phyloP scores from a whole-genome alignment of 2,113 vertebrate genomes.

The Syngnathoides biaculeatus region DNA sequence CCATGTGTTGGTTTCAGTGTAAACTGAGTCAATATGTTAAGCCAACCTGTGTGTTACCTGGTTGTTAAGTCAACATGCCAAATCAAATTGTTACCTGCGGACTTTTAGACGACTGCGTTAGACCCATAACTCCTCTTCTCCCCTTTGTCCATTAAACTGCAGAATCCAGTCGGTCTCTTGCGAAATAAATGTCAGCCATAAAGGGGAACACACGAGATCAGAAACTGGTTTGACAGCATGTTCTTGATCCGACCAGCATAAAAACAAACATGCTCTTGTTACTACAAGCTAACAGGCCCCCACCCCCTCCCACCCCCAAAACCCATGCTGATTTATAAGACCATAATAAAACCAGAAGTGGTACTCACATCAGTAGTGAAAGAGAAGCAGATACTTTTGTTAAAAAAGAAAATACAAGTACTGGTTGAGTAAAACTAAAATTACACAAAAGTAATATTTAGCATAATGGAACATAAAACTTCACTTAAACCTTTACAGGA shows the following conservation, averaged over 20 bases:
- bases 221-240: constrained; percentile 11
- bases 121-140: constrained; percentile 42
- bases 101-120: constrained; percentile 2
- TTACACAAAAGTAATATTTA: too few relatives aligned
- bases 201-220: background rate
- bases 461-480: background rate
- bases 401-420: too few relatives aligned
- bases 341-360: background rate
- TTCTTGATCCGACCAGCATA: background rate
- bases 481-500: too few relatives aligned
- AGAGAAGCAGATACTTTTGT: too few relatives aligned
- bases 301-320: too few relatives aligned
- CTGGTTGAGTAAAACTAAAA: too few relatives aligned
- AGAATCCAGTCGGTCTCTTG: background rate
- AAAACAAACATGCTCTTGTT: background rate
- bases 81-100: constrained; percentile 43
- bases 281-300: background rate
- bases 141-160: background rate
- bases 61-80: background rate
- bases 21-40: background rate
- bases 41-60: background rate
- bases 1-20: background rate
- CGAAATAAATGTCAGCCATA: background rate
- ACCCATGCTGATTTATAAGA: background rate
- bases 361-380: background rate